These are phyloP conservation scores for Kobus ellipsiprymnus DNA, from an alignment of 2,113 vertebrate species.

Conservation along the genomic window DNA sequence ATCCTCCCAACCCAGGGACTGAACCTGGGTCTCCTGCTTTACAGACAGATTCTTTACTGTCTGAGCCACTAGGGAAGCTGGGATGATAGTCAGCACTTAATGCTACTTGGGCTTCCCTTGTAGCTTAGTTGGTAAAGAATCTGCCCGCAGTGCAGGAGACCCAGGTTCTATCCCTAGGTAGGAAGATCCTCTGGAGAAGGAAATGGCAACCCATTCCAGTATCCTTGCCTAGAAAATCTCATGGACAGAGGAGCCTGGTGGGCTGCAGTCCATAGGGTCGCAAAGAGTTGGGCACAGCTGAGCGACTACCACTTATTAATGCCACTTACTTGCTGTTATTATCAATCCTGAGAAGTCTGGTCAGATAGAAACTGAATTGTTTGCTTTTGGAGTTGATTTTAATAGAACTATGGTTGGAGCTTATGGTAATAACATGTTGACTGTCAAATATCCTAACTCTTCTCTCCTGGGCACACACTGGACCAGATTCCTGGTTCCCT, in stretches of 20 bases:
- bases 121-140: neutral
- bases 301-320: neutral
- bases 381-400: neutral
- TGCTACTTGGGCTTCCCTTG: neutral
- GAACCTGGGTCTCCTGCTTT: neutral
- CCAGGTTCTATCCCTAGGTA: neutral
- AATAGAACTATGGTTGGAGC: neutral
- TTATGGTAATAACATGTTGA: neutral
- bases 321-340: neutral
- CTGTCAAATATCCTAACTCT: neutral
- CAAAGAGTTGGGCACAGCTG: neutral
- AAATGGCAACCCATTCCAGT: neutral
- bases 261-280: neutral
- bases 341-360: neutral
- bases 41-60: neutral
- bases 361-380: neutral
- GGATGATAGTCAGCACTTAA: neutral
- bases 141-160: neutral
- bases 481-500: neutral
- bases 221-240: neutral
- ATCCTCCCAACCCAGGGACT: neutral
- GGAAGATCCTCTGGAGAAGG: neutral
- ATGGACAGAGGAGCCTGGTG: neutral
- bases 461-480: neutral
- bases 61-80: neutral